phyloP scores from a whole-genome alignment of 2,797 vertebrate species.

The Podarcis siculus region DNA sequence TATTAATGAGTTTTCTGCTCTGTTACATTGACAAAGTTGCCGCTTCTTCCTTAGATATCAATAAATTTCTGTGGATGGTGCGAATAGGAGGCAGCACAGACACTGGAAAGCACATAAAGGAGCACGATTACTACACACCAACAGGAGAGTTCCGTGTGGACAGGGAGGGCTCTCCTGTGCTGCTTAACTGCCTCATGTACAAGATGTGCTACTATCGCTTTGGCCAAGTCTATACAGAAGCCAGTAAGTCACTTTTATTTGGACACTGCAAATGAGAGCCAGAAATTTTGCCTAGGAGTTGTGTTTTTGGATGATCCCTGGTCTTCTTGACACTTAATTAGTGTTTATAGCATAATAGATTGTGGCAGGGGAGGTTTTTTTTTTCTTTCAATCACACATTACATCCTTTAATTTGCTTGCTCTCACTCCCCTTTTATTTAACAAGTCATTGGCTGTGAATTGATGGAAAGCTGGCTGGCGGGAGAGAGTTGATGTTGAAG shows the following conservation, averaged over 20 bases:
- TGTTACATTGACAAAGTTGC: background rate
- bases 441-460: background rate
- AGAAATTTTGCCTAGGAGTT: background rate
- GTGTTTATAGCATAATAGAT: background rate
- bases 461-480: background rate
- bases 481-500: too few relatives aligned
- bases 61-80: slow-evolving; percentile 99
- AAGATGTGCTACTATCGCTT: slow-evolving; percentile 99
- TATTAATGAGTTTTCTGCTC: background rate
- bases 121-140: slow-evolving; percentile 98
- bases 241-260: slow-evolving; percentile 85
- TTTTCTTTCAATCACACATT: background rate
- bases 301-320: background rate
- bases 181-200: slow-evolving; percentile 99
- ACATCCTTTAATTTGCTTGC: background rate
- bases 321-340: background rate
- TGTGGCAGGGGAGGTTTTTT: background rate
- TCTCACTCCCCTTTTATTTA: background rate
- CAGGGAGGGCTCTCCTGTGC: slow-evolving; percentile 93
- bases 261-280: background rate
- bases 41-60: slow-evolving; percentile 86
- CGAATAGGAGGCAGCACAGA: slow-evolving; percentile 98
- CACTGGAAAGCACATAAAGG: slow-evolving; percentile 96
- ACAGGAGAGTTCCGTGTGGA: slow-evolving; percentile 97
- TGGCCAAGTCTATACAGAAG: slow-evolving; percentile 98